Conservation (phyloP, 2,888 invertebrate species). For the Serrognathus titanus region DNA sequence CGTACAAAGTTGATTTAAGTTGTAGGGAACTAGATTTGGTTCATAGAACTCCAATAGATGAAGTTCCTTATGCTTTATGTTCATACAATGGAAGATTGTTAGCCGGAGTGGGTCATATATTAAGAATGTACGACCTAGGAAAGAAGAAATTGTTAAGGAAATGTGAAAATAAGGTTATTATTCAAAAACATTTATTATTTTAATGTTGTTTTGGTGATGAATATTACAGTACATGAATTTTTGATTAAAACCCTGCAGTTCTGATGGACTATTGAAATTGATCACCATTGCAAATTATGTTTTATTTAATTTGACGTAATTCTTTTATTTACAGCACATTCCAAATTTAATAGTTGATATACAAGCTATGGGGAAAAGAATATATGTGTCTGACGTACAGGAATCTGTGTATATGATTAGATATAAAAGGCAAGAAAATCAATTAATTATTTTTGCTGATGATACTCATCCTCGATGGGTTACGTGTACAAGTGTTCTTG, state of each 20-base stretch:
- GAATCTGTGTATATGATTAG: constrained; percentile 96
- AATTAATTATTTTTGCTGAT: constrained; percentile 96
- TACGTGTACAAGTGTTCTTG: constrained; percentile 85
- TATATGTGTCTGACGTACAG: constrained; percentile 93
- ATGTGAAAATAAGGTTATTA: constrained; percentile 85
- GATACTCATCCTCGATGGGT: constrained; percentile 98
- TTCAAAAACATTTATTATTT: constrained; percentile 19
- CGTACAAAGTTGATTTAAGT: constrained; percentile 74
- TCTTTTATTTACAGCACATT: constrained; percentile 65
- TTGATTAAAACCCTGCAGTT: constrained; percentile 32
- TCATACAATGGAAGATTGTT: constrained; percentile 88
- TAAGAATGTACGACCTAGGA: constrained; percentile 94
- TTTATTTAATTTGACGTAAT: not conserved
- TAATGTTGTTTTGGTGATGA: constrained; percentile 17
- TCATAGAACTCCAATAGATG: constrained; percentile 91
- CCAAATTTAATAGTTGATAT: constrained; percentile 93
- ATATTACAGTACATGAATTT: constrained; percentile 14
- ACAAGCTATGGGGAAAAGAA: constrained; percentile 89
- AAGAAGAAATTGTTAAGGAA: constrained; percentile 94
- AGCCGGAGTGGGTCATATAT: constrained; percentile 87
- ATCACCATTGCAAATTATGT: not conserved
- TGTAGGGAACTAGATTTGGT: constrained; percentile 86
- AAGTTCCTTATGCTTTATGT: constrained; percentile 81
- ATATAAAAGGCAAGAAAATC: constrained; percentile 94
- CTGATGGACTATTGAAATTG: constrained; percentile 20